Evolutionary conservation across 2,113 vertebrate species (phyloP), one percentile per base, ranked within the genome.

Genomic region (Sitta europaea): DNA sequence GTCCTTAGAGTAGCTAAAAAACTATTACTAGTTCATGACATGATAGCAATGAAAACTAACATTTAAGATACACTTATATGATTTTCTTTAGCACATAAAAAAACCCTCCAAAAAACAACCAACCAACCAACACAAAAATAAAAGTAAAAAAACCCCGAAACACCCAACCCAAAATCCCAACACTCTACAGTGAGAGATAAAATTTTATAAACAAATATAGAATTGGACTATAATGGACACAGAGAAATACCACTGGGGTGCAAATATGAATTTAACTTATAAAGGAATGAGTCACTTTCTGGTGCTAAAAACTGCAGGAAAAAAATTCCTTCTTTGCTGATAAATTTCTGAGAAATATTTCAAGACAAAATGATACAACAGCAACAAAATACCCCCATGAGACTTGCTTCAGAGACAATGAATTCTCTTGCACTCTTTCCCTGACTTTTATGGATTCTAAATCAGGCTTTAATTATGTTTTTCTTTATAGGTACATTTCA

Each of bases 391-490:
- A 5, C 18, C 12, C 63, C 14, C 11, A 54, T 19, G 76, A 80
- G 47, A 47, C 16, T 70, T 77, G 11, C 35, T 67, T 86, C 45
- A 61, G 45, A 88, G 36, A 43, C 47, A 80, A 70, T 59, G 10
- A 86, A 76, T 83, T 92, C 29, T 65, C 8, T 20, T 70, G 33
- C 33, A 67, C 42, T 53, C 33, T 78, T 90, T 74, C 61, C n/a
- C 31, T 80, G 86, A 74, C 38, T 86, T 91, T 86, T 55, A 91
- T 24, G 45, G 68, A 76, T 77, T 86, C 35, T 50, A 80, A 88
- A 74, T 86, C 20, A 80, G 29, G 11, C 23, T 68, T 42, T 86
- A 83, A 88, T 58, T 24, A 86, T 73, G 35, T 50, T 79, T 85
- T 88, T 51, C 42, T 83, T 90, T 61, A 59, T n/a, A 78, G 20